phyloP scores from a whole-genome alignment of 2,888 invertebrate genomes.

The Calliphora vomitoria region DNA sequence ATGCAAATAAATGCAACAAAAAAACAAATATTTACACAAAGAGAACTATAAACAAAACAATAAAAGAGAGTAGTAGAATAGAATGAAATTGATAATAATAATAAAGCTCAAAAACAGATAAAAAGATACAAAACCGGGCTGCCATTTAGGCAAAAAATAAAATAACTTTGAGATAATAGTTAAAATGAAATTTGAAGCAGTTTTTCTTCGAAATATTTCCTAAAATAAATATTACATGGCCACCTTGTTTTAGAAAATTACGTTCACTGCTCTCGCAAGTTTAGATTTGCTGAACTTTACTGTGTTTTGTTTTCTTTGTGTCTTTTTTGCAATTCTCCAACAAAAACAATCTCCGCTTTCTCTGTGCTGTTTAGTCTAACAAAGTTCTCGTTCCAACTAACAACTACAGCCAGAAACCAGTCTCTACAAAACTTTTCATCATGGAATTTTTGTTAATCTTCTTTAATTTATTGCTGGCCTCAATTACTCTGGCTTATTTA shows the following conservation, averaged over 20 bases:
- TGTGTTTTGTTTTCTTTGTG: background rate
- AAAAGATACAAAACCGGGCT: background rate
- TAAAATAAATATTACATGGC: background rate
- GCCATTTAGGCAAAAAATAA: constrained; percentile 5
- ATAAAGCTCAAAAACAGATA: background rate
- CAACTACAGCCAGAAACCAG: background rate
- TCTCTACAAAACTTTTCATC: background rate
- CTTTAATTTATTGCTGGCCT: constrained; percentile 57
- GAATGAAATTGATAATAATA: background rate
- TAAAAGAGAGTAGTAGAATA: background rate
- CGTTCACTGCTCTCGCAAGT: background rate
- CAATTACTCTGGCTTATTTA: constrained; percentile 46
- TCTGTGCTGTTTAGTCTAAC: constrained; percentile 21
- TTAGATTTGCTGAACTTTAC: background rate
- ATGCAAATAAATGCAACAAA: background rate
- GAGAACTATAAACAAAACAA: background rate
- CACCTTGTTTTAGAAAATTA: background rate
- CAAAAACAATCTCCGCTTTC: constrained; percentile 1
- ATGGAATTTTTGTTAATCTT: constrained; percentile 64
- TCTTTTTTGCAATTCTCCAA: background rate
- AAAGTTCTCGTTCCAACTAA: background rate
- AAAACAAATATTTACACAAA: background rate
- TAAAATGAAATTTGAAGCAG: background rate
- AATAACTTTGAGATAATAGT: no score
- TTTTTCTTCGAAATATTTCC: no score